Percentiles rank a stretch among this genome's conserved stretches.
phyloP scores from a whole-genome alignment of 2,888 invertebrate species.

The Clusia tigrina region DNA sequence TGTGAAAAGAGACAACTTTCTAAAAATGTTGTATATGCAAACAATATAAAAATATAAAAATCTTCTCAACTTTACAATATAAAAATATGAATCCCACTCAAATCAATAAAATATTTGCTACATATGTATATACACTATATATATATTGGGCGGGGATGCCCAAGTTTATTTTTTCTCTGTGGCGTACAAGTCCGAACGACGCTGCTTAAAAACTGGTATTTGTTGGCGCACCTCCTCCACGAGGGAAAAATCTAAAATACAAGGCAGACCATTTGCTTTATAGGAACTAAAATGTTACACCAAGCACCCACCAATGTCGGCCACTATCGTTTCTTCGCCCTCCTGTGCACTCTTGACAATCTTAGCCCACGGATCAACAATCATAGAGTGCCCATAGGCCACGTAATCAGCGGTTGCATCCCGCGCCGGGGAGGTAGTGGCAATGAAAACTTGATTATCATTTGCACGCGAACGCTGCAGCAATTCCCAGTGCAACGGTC shows the following conservation, averaged over 20 bases:
- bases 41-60: neutral
- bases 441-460: conserved; percentile 90
- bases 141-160: too few species aligned
- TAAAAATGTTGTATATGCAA: neutral
- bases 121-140: too few species aligned
- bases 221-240: conserved; percentile 81
- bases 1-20: too few species aligned
- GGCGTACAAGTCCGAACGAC: conserved; percentile 76
- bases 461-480: conserved; percentile 81
- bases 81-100: too few species aligned
- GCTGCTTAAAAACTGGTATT: conserved; percentile 81
- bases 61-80: too few species aligned
- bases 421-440: conserved; percentile 84
- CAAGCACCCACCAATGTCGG: conserved; percentile 71
- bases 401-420: conserved; percentile 82
- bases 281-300: neutral
- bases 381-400: conserved; percentile 88
- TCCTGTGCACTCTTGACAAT: conserved; percentile 76
- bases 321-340: conserved; percentile 73
- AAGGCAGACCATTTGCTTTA: neutral
- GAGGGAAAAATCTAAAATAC: conserved; percentile 71
- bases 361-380: conserved; percentile 82
- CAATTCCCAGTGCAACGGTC: conserved; percentile 92
- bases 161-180: neutral
- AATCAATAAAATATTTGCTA: too few species aligned